Base-by-base conservation (phyloP, 2,888 invertebrate species). In the Meliscaeva auricollis region DNA sequence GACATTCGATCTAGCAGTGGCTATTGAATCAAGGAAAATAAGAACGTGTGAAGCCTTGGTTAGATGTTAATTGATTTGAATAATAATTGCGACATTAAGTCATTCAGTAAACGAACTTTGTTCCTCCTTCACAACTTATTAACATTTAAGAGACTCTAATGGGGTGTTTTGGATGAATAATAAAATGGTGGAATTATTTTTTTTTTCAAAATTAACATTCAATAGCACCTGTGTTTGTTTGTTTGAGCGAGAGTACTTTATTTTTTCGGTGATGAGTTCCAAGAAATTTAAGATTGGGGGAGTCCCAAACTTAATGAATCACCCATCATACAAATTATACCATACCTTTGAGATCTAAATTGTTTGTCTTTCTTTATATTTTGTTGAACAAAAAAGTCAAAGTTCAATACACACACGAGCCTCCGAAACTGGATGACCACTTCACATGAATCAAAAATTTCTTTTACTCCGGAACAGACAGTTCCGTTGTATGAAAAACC, bases 261-360 rank as follows among this genome's bases (percentile, higher is more conserved):
- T 66, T 17, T 44, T 20, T 56, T 35, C 15, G 15, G 13, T 13
- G 9, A 41, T 8, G n/a, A 66, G 32, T 38, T 35, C 66, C 50
- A 22, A 50, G 66, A 66, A 66, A 7, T 50, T 35, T 1, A 66
- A 66, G 8, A 22, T 35, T 11, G 35, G 48, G 66, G 66, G 50
- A 66, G 66, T 50, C 50, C 66, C 66, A 66, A 38, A 13, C 22
- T 35, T 0, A 50, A n/a, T 66, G 66, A 66, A 35, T 66, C 66
- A 66, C 6, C 15, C 11, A n/a, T 26, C n/a, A n/a, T n/a, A n/a
- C n/a, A 22, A 46, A 13, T 46, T 3, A 13, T n/a, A n/a, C n/a
- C n/a, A 22, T 15, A 62, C n/a, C 4, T 44, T 41, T 26, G 5
- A 44, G 26, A 22, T 58, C 20, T 5, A 17, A 2, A 0, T 11